Conservation (phyloP, 2,888 invertebrate genomes). For the Aporophyla nigra region DNA sequence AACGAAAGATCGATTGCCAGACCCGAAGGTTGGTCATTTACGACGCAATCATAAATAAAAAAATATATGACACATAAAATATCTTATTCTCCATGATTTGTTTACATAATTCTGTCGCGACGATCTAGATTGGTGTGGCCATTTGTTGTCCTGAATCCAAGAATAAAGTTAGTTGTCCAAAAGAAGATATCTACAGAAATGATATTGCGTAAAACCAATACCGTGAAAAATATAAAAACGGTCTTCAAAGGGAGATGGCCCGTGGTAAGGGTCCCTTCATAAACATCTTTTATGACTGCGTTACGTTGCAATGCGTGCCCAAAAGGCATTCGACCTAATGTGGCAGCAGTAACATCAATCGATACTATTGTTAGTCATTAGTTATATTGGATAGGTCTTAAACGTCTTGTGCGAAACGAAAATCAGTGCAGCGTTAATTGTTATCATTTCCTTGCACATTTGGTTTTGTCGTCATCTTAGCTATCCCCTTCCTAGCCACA, state of each 20-base stretch:
- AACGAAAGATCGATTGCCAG: neutral
- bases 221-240: slow-evolving; percentile 61
- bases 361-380: slow-evolving; percentile 39
- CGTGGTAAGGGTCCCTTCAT: slow-evolving; percentile 68
- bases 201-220: slow-evolving; percentile 56
- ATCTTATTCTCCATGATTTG: slow-evolving; percentile 18
- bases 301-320: slow-evolving; percentile 73
- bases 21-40: neutral
- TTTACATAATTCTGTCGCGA: slow-evolving; percentile 27
- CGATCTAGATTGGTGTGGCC: slow-evolving; percentile 19
- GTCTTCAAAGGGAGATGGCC: slow-evolving; percentile 64
- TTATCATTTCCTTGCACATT: neutral
- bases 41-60: neutral
- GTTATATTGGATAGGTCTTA: slow-evolving; percentile 14
- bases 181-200: slow-evolving; percentile 43
- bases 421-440: neutral
- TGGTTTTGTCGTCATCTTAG: neutral
- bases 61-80: neutral
- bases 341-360: slow-evolving; percentile 46
- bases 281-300: slow-evolving; percentile 76
- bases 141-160: slow-evolving; percentile 19
- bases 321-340: slow-evolving; percentile 66
- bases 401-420: neutral
- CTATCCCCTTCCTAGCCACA: neutral
- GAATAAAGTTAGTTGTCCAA: slow-evolving; percentile 4